Base-by-base conservation (phyloP, 2,797 vertebrate species). In the Danio tinwini region DNA sequence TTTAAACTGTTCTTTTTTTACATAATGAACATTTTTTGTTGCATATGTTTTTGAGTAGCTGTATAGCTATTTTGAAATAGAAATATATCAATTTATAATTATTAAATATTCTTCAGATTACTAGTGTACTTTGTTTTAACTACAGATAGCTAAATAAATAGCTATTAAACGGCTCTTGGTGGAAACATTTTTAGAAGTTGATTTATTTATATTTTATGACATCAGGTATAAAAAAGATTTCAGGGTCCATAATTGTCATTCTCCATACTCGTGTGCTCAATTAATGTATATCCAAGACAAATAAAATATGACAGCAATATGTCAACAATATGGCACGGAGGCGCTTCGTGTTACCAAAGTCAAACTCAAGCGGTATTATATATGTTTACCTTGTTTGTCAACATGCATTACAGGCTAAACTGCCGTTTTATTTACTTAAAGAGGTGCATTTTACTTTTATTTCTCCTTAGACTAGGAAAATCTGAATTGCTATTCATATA, bases 221-320 rank as follows among this genome's bases (percentile, higher is more conserved):
- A 13, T 29, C 4, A 59, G 5, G 21, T 6, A 29, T 29, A 29
- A 29, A 29, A 29, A 21, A 37, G 1, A 37, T 59, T 37, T 37
- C 19, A 29, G 56, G 13, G 56, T 6, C 21, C 21, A 37, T 37
- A 14, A 14, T 13, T 40, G 16, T n/a, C 16, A n/a, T 29, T 29
- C 1, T 29, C 29, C 29, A 29, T 29, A 3, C 29, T 29, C 29
- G 14, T 7, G 75, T 69, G 86, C 88, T 82, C 83, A 88, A 86
- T 87, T 88, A 83, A 86, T 85, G 80, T 78, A 76, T 88, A 86
- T 85, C 85, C 86, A 88, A 90, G 87, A 90, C 88, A 88, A 84
- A 90, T 87, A 86, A 86, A 82, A 76, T 72, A 29, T 29, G 29
- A 29, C 29, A 29, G 29, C 29, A 29, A 29, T 29, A 29, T 29